Conservation (phyloP, 2,797 vertebrate species). For the Oryzias dopingdopingensis region DNA sequence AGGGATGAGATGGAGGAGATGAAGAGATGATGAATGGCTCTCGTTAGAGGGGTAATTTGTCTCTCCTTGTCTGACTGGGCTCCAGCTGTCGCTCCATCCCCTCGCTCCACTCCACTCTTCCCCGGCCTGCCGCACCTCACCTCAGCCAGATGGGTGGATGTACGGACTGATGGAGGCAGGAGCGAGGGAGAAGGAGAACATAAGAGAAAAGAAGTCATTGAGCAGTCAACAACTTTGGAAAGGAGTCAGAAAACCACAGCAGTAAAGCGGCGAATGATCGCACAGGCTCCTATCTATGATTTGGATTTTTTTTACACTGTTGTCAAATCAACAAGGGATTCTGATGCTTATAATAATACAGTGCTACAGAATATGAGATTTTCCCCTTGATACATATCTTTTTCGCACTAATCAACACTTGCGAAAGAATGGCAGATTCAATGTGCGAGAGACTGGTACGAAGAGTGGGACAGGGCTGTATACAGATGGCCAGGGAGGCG, state of each 20-base stretch:
- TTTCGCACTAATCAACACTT: constrained; percentile 69
- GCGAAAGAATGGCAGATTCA: constrained; percentile 25
- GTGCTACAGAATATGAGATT: constrained; percentile 19
- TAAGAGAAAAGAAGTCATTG: constrained; percentile 29
- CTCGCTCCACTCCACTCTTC: constrained; percentile 67
- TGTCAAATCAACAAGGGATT: constrained; percentile 37
- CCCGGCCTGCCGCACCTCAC: constrained; percentile 70
- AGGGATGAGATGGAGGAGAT: constrained; percentile 51
- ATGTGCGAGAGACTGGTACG: constrained; percentile 31
- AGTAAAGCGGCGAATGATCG: constrained; percentile 18
- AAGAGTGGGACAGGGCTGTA: constrained; percentile 50
- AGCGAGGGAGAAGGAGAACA: constrained; percentile 1
- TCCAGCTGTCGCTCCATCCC: constrained; percentile 83
- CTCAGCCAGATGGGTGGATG: constrained; percentile 80
- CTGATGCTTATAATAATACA: constrained; percentile 26
- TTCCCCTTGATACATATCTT: constrained; percentile 40
- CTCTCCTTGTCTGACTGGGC: constrained; percentile 83
- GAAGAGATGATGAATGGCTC: constrained; percentile 84
- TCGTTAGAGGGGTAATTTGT: constrained; percentile 87
- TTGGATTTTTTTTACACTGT: constrained; percentile 19
- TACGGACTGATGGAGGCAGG: constrained; percentile 55
- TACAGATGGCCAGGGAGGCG: constrained; percentile 67
- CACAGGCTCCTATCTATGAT: background rate
- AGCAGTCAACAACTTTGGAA: constrained; percentile 23
- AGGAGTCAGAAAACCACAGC: constrained; percentile 21